Base-by-base conservation (phyloP, 2,888 invertebrate species). In the Theodoxus fluviatilis region DNA sequence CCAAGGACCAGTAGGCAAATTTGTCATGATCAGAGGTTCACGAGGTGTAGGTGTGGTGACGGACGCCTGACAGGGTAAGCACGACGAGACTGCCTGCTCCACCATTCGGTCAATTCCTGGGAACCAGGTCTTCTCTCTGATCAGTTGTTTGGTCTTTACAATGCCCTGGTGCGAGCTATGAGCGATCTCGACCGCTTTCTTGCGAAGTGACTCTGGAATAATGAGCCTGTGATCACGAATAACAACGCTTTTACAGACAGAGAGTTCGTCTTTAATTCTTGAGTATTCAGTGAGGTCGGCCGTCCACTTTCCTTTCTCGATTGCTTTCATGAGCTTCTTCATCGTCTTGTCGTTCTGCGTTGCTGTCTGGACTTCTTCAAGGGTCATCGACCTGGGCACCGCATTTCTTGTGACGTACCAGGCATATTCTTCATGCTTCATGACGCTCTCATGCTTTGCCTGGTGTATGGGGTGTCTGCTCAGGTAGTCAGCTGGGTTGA, bases 61-160 rank as follows among this genome's bases (percentile, higher is more conserved):
- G 2, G 72, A 64, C 38, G 74, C 71, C 49, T 73, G 68, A 47
- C 75, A 77, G 22, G 77, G 74, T 37, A 75, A 68, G 43, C 75
- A 77, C n/a, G 59, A 52, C 59, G 67, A 71, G 0, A 70, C 40
- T 28, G 52, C 38, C 15, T 69, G 65, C 65, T 79, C 77, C 9
- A 75, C 77, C 52, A 73, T 43, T 43, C 66, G 52, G 68, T 79
- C 76, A 3, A 78, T 75, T 7, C 72, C 69, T 25, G 77, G 75
- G 52, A 78, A 80, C 77, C 75, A 80, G 9, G 79, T 76, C 31
- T 78, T 79, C 49, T 75, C 76, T 40, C 77, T 61, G 12, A 79
- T 55, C 9, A 78, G 67, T 63, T 67, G 64, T 72, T 77, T 80
- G 2, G 76, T 78, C 55, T 73, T 73, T 18, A 75, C 75, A n/a